Percentiles rank a stretch among this genome's conserved stretches.
Conservation (phyloP, 2,797 vertebrate species). For the Smutsia temminckii region DNA sequence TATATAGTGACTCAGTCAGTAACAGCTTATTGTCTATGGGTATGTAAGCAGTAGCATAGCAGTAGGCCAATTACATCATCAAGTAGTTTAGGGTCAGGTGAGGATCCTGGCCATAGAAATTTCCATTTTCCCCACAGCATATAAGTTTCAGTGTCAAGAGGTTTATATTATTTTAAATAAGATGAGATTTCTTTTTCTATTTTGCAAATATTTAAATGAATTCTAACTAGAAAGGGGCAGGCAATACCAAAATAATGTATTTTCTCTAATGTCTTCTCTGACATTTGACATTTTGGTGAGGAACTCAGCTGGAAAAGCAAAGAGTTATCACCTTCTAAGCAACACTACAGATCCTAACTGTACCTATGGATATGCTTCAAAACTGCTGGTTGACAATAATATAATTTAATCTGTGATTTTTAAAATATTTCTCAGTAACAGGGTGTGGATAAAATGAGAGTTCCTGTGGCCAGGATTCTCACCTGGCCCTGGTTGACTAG, state of each 20-base stretch:
- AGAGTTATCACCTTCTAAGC: not conserved
- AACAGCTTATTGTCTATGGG: too few relatives aligned
- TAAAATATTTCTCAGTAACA: not conserved
- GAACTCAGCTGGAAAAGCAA: not conserved
- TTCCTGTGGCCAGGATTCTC: too few relatives aligned
- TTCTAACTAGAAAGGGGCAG: not conserved
- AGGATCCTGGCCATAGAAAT: too few relatives aligned
- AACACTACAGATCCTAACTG: not conserved
- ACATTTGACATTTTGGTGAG: not conserved
- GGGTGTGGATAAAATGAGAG: too few relatives aligned
- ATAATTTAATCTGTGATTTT: not conserved
- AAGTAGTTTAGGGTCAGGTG: too few relatives aligned
- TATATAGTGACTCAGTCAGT: too few relatives aligned
- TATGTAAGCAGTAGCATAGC: too few relatives aligned
- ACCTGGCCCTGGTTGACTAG: too few relatives aligned
- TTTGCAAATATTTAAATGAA: constrained; percentile 1
- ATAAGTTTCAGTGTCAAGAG: not conserved
- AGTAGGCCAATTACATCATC: too few relatives aligned
- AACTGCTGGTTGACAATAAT: not conserved
- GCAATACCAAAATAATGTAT: not conserved
- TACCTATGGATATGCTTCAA: not conserved
- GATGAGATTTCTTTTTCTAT: not conserved
- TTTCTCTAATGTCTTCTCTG: constrained; percentile 13
- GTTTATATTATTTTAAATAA: not conserved
- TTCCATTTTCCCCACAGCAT: too few relatives aligned